These are phyloP conservation scores for Helleia helle DNA, from an alignment of 2,888 invertebrate species.

Conservation along the genomic window DNA sequence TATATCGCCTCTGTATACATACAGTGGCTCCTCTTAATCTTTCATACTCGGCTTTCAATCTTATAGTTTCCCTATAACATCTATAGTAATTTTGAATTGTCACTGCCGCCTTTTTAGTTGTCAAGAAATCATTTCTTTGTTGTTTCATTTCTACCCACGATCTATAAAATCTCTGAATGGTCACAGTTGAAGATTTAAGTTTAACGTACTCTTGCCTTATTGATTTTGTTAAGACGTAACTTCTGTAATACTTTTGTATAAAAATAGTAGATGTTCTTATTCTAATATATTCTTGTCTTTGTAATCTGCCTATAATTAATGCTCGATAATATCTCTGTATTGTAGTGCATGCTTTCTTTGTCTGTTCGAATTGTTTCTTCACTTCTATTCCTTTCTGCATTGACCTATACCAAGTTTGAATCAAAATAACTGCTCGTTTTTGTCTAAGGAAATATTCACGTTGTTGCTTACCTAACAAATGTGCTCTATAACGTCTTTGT, in stretches of 20 bases:
- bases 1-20: constrained; percentile 54
- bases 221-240: constrained; percentile 38
- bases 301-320: constrained; percentile 35
- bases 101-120: constrained; percentile 28
- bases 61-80: constrained; percentile 31
- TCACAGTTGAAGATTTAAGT: constrained; percentile 30
- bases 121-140: constrained; percentile 30
- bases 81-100: constrained; percentile 37
- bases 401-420: constrained; percentile 53
- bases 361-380: constrained; percentile 32
- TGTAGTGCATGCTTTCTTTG: constrained; percentile 41
- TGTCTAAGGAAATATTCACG: constrained; percentile 35
- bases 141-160: constrained; percentile 31
- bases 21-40: constrained; percentile 41
- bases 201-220: constrained; percentile 34
- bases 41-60: constrained; percentile 39
- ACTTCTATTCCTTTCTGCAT: constrained; percentile 31
- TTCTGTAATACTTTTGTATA: constrained; percentile 47
- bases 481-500: constrained; percentile 53
- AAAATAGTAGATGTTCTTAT: constrained; percentile 41
- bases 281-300: constrained; percentile 41
- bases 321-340: constrained; percentile 61
- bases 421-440: constrained; percentile 39
- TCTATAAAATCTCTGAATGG: constrained; percentile 39
- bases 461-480: constrained; percentile 31